phyloP scores from a whole-genome alignment of 2,888 invertebrate genomes.

The Dasypolia templi region DNA sequence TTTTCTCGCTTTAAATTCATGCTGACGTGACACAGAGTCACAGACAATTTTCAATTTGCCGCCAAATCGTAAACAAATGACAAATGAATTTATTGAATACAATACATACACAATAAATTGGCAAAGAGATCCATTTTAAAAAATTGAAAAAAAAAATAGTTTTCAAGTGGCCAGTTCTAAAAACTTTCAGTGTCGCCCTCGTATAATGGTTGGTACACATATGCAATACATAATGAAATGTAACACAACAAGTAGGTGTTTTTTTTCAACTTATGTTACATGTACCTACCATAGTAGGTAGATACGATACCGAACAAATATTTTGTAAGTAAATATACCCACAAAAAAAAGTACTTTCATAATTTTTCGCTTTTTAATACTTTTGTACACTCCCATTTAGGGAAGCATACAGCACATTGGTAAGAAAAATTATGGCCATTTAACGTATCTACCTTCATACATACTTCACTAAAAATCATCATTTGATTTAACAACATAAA shows the following conservation, averaged over 20 bases:
- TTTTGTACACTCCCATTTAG: not conserved
- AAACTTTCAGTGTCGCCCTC: no score
- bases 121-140: no score
- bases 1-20: no score
- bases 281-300: conserved; percentile 15
- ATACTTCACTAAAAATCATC: conserved; percentile 8
- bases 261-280: not conserved
- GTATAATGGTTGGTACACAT: conserved; percentile 11
- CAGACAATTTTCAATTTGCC: no score
- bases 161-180: no score
- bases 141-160: no score
- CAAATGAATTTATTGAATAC: no score
- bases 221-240: not conserved
- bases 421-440: not conserved
- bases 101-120: no score
- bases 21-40: no score
- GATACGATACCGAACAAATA: conserved; percentile 30
- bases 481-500: conserved; percentile 30
- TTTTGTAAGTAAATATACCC: not conserved
- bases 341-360: no score
- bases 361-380: not conserved
- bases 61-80: no score
- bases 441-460: conserved; percentile 37
- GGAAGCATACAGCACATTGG: not conserved
- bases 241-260: not conserved